Conservation (phyloP, 2,888 invertebrate genomes). For the Pollenia angustigena region DNA sequence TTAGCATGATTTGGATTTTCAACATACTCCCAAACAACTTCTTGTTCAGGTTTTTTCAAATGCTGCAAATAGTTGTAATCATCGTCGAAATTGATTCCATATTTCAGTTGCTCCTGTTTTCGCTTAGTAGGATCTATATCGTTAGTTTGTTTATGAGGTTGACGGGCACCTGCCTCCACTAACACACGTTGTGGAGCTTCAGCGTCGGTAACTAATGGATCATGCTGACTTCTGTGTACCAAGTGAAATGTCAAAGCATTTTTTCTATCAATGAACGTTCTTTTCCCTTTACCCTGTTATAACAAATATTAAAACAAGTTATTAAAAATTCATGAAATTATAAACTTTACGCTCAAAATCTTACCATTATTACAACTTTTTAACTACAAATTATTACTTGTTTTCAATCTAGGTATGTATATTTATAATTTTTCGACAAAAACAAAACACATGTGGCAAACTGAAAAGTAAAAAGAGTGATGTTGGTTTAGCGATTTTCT, state of each 20-base stretch:
- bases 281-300: conserved; percentile 81
- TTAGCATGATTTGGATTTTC: conserved; percentile 82
- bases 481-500: background rate
- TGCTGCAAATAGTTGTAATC: conserved; percentile 98
- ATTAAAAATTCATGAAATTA: background rate
- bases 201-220: conserved; percentile 95
- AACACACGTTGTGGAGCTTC: conserved; percentile 95
- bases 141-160: conserved; percentile 72
- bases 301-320: background rate
- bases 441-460: conserved; percentile 63
- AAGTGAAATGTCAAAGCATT: conserved; percentile 95
- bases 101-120: conserved; percentile 91
- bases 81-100: conserved; percentile 96
- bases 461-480: background rate
- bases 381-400: background rate
- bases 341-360: background rate
- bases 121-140: conserved; percentile 85
- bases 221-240: conserved; percentile 96
- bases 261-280: conserved; percentile 93
- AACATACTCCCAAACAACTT: conserved; percentile 83
- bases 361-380: conserved; percentile 36
- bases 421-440: conserved; percentile 23
- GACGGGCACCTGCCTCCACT: conserved; percentile 85
- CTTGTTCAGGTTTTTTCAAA: conserved; percentile 85
- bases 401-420: background rate